Percentiles rank a stretch among this genome's conserved stretches.
These are phyloP conservation scores for Arctia plantaginis DNA, from an alignment of 2,888 invertebrate genomes.

Conservation along the genomic window DNA sequence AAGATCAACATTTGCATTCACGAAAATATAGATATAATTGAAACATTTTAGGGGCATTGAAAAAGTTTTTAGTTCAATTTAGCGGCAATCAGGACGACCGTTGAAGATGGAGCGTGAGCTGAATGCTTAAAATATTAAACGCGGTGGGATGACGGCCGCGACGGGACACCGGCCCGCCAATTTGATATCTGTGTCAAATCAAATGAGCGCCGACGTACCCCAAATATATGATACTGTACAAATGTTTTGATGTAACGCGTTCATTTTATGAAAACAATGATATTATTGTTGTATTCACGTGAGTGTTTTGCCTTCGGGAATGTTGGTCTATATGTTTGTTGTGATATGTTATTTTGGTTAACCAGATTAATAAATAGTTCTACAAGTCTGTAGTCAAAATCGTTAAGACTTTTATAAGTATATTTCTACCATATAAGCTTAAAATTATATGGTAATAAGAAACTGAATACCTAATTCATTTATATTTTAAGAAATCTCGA, in stretches of 20 bases:
- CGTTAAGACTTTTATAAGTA: not conserved
- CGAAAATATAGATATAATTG: slow-evolving; percentile 78
- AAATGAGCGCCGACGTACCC: slow-evolving; percentile 54
- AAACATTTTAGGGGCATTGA: slow-evolving; percentile 83
- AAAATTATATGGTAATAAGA: not conserved
- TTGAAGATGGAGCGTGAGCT: slow-evolving; percentile 83
- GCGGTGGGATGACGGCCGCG: slow-evolving; percentile 73
- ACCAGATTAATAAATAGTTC: slow-evolving; percentile 21
- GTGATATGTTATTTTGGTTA: slow-evolving; percentile 14
- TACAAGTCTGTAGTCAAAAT: not conserved
- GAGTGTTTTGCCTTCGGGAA: slow-evolving; percentile 21
- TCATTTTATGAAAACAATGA: slow-evolving; percentile 40
- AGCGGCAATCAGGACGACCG: slow-evolving; percentile 86
- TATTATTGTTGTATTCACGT: slow-evolving; percentile 29
- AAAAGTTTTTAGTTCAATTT: slow-evolving; percentile 87
- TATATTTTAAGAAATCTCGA: too few relatives aligned
- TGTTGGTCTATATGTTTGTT: slow-evolving; percentile 18
- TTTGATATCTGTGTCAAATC: slow-evolving; percentile 73
- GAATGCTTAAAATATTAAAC: slow-evolving; percentile 85
- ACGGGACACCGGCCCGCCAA: slow-evolving; percentile 72
- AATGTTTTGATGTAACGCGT: slow-evolving; percentile 37
- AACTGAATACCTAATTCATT: too few relatives aligned
- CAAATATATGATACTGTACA: slow-evolving; percentile 52
- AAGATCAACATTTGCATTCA: slow-evolving; percentile 59
- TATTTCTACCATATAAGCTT: not conserved